These are phyloP conservation scores for Hylaeus anthracinus DNA, from an alignment of 1,140 invertebrate species.

Conservation along the genomic window DNA sequence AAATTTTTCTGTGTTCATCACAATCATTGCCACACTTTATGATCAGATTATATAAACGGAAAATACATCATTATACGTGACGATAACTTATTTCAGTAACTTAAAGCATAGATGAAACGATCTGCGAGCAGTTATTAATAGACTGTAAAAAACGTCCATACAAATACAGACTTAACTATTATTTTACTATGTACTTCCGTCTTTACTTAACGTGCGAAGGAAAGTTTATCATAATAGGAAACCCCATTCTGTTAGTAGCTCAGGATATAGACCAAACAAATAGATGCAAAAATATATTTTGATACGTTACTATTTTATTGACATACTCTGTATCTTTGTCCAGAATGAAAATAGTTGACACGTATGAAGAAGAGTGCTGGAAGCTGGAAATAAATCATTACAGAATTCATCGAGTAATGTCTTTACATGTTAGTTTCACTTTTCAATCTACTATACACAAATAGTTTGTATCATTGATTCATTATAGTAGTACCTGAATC, in stretches of 20 bases:
- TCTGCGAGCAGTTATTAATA: slow-evolving; percentile 45
- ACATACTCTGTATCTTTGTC: slow-evolving; percentile 60
- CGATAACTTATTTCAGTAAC: slow-evolving; percentile 12
- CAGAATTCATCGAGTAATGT: slow-evolving; percentile 40
- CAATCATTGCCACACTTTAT: slow-evolving; percentile 18
- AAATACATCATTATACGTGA: background rate
- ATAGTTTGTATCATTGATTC: slow-evolving; percentile 62
- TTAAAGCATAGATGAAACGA: slow-evolving; percentile 10
- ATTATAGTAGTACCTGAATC: slow-evolving; percentile 68
- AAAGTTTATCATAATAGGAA: slow-evolving; percentile 58
- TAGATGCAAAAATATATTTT: slow-evolving; percentile 78
- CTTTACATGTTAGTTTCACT: slow-evolving; percentile 44
- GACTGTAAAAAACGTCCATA: slow-evolving; percentile 62
- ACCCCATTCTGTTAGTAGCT: slow-evolving; percentile 72
- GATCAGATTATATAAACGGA: background rate
- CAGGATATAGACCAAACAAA: slow-evolving; percentile 75
- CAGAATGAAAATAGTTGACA: slow-evolving; percentile 44
- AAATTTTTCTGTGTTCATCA: slow-evolving; percentile 28
- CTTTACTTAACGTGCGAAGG: slow-evolving; percentile 64
- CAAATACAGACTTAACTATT: slow-evolving; percentile 61
- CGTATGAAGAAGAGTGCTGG: slow-evolving; percentile 62
- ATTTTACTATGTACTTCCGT: slow-evolving; percentile 67
- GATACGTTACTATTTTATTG: slow-evolving; percentile 78
- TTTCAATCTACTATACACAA: slow-evolving; percentile 37
- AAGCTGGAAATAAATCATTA: slow-evolving; percentile 45